These are phyloP conservation scores for Istiophorus platypterus DNA, from an alignment of 2,113 vertebrate genomes.

Conservation along the genomic window DNA sequence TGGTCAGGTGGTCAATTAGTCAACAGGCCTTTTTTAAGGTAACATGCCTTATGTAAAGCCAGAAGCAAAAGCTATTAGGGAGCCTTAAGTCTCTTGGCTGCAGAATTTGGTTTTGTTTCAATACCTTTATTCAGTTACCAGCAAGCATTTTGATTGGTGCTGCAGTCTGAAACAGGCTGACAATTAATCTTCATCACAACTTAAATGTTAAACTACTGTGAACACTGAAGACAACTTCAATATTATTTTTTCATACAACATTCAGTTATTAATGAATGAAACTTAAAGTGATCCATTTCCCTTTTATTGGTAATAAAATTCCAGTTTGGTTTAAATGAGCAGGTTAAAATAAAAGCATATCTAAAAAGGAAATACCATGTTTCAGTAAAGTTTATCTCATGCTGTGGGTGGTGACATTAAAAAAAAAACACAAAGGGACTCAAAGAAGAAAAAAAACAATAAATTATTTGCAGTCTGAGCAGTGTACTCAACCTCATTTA, in stretches of 20 bases:
- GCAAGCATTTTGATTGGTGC: no score
- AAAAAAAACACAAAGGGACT: neutral
- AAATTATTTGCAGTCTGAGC: conserved; percentile 33
- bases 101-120: no score
- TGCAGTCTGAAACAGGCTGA: no score
- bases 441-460: conserved; percentile 23
- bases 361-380: neutral
- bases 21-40: no score
- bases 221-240: neutral
- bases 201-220: neutral
- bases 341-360: conserved; percentile 10
- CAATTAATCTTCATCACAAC: no score
- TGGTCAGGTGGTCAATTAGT: no score
- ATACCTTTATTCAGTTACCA: no score
- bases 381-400: neutral
- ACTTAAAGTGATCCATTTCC: neutral
- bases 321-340: neutral
- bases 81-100: no score
- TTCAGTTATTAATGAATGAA: neutral
- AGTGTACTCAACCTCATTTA: neutral
- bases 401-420: neutral
- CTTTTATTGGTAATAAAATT: neutral
- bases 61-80: no score
- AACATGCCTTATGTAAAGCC: no score
- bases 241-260: neutral